A percentile compares a stretch with the other conserved stretches of the same genome.
Conservation (phyloP, 2,113 vertebrate species). For the Puntigrus tetrazona region DNA sequence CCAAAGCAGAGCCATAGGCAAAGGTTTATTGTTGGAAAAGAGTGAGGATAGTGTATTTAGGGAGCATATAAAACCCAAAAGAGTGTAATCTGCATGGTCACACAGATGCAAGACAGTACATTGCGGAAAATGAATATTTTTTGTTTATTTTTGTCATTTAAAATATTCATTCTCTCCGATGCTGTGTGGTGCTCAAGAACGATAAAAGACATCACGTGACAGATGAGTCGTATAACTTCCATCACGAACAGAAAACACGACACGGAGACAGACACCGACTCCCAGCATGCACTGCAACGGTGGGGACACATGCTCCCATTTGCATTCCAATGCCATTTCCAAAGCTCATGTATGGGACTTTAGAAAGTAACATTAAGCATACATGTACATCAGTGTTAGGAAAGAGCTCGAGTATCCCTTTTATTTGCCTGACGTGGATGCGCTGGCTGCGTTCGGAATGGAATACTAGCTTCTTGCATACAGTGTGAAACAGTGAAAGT, state of each 20-base stretch:
- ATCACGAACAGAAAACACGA: slow-evolving; percentile 49
- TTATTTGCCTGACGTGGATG: slow-evolving; percentile 36
- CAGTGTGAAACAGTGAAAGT: not conserved
- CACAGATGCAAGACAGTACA: slow-evolving; percentile 11
- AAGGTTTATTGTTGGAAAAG: slow-evolving; percentile 39
- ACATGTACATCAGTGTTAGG: slow-evolving; percentile 42
- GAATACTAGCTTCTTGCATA: slow-evolving; percentile 14
- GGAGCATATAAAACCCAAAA: slow-evolving; percentile 21
- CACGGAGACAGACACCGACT: slow-evolving; percentile 51
- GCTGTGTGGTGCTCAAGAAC: not conserved
- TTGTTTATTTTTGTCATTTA: no score
- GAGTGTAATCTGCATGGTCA: slow-evolving; percentile 31
- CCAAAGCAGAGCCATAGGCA: slow-evolving; percentile 16
- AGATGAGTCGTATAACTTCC: slow-evolving; percentile 61
- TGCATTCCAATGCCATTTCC: slow-evolving; percentile 81
- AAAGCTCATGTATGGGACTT: slow-evolving; percentile 60
- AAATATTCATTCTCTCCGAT: slow-evolving; percentile 10
- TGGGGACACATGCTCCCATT: slow-evolving; percentile 69
- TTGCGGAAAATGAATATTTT: not conserved
- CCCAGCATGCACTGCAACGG: slow-evolving; percentile 62
- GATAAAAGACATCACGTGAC: slow-evolving; percentile 28
- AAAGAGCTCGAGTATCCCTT: slow-evolving; percentile 52
- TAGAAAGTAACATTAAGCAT: slow-evolving; percentile 37
- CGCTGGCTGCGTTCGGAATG: not conserved
- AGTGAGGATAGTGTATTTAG: not conserved